Percentiles rank a stretch among this genome's conserved stretches.
phyloP scores from a whole-genome alignment of 2,797 vertebrate species.

The Lateolabrax maculatus region DNA sequence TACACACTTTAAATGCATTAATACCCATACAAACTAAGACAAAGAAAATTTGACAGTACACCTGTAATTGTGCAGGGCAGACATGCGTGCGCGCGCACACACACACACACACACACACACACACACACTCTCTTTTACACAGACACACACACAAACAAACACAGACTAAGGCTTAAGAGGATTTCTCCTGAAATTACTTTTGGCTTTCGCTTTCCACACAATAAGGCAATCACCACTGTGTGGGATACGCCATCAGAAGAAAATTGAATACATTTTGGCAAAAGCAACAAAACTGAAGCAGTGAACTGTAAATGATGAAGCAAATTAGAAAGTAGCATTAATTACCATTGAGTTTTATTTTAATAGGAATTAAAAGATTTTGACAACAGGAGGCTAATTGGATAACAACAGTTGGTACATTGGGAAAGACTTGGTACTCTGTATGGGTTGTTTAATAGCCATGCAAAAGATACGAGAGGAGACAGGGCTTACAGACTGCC shows the following conservation, averaged over 20 bases:
- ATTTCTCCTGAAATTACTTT: conserved; percentile 47
- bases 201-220: conserved; percentile 25
- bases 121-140: background rate
- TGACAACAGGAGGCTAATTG: conserved; percentile 18
- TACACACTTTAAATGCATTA: conserved; percentile 18
- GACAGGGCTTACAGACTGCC: conserved; percentile 7
- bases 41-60: background rate
- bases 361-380: conserved; percentile 14
- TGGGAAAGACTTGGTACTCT: background rate
- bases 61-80: background rate
- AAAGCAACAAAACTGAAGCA: conserved; percentile 15
- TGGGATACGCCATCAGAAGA: conserved; percentile 10
- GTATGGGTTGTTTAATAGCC: conserved; percentile 19
- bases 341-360: conserved; percentile 20
- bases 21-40: background rate
- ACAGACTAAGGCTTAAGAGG: conserved; percentile 8
- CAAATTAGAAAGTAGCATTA: conserved; percentile 24
- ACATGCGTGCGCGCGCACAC: background rate
- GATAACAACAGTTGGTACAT: conserved; percentile 10
- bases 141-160: background rate
- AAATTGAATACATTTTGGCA: conserved; percentile 20
- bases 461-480: conserved; percentile 11
- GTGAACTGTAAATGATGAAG: conserved; percentile 14
- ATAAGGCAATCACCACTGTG: conserved; percentile 24
- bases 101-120: background rate